A percentile compares a stretch with the other conserved stretches of the same genome.
Conservation (phyloP, 1,140 invertebrate species). For the Pantala flavescens region DNA sequence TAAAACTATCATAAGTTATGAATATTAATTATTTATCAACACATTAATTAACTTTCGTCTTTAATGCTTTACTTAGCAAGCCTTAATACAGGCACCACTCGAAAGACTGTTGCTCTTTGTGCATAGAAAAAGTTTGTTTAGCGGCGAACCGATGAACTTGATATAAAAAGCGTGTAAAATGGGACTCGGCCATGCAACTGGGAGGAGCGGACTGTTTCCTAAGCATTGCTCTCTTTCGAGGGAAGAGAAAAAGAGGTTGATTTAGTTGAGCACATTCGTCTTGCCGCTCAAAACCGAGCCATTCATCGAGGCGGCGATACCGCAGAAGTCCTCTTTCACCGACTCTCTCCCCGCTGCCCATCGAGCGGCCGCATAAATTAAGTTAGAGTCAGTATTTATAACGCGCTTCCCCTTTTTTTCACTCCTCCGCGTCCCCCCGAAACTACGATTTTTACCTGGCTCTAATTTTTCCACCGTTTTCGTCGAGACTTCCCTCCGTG, state of each 20-base stretch:
- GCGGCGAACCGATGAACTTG: too few relatives aligned
- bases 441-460: background rate
- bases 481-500: background rate
- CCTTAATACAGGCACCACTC: too few relatives aligned
- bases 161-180: too few relatives aligned
- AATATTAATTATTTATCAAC: too few relatives aligned
- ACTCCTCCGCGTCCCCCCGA: background rate
- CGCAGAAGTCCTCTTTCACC: background rate
- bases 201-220: too few relatives aligned
- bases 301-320: background rate
- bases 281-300: background rate
- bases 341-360: background rate
- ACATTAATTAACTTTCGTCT: too few relatives aligned
- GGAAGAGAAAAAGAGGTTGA: background rate
- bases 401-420: background rate
- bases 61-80: too few relatives aligned
- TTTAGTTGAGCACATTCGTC: background rate
- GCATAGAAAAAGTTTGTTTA: too few relatives aligned
- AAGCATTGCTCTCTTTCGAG: too few relatives aligned
- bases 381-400: background rate
- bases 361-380: background rate
- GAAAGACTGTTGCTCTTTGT: too few relatives aligned
- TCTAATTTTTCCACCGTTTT: constrained; percentile 10
- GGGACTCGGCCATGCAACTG: too few relatives aligned
- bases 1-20: too few relatives aligned